Percentiles rank a stretch among this genome's conserved stretches.
phyloP scores from a whole-genome alignment of 2,113 vertebrate genomes.

The Syngnathoides biaculeatus region DNA sequence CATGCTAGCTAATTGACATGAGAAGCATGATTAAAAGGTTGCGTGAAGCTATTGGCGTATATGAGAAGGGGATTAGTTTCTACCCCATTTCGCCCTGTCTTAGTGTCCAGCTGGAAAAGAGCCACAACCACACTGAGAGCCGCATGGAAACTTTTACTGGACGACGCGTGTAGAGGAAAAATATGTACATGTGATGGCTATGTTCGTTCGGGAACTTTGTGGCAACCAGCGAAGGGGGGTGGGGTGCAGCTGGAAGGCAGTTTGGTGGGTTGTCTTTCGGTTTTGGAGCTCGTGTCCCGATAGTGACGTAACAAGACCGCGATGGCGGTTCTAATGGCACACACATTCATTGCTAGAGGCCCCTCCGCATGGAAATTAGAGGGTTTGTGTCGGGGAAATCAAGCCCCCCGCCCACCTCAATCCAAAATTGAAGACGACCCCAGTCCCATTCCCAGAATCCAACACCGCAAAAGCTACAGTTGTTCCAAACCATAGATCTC shows the following conservation, averaged over 20 bases:
- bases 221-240: constrained; percentile 10
- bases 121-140: constrained; percentile 39
- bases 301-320: constrained; percentile 42
- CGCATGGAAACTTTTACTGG: constrained; percentile 58
- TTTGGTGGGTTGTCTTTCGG: constrained; percentile 37
- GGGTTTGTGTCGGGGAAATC: constrained; percentile 35
- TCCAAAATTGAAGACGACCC: constrained; percentile 22
- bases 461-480: constrained; percentile 37
- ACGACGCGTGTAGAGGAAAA: constrained; percentile 35
- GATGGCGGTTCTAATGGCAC: constrained; percentile 56
- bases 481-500: constrained; percentile 32
- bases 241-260: constrained; percentile 28
- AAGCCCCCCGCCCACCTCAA: constrained; percentile 13
- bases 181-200: constrained; percentile 10
- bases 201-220: constrained; percentile 50
- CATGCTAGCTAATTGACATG: constrained; percentile 11
- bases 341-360: constrained; percentile 63
- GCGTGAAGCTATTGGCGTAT: constrained; percentile 12
- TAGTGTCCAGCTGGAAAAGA: constrained; percentile 32
- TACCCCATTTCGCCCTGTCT: constrained; percentile 19
- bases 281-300: constrained; percentile 41
- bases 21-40: constrained; percentile 26
- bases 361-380: constrained; percentile 54
- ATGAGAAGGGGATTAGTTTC: constrained; percentile 18
- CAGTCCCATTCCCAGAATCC: constrained; percentile 51